Percentiles rank a stretch among this genome's conserved stretches.
These are phyloP conservation scores for Athrips mouffetella DNA, from an alignment of 2,888 invertebrate genomes.

Conservation along the genomic window DNA sequence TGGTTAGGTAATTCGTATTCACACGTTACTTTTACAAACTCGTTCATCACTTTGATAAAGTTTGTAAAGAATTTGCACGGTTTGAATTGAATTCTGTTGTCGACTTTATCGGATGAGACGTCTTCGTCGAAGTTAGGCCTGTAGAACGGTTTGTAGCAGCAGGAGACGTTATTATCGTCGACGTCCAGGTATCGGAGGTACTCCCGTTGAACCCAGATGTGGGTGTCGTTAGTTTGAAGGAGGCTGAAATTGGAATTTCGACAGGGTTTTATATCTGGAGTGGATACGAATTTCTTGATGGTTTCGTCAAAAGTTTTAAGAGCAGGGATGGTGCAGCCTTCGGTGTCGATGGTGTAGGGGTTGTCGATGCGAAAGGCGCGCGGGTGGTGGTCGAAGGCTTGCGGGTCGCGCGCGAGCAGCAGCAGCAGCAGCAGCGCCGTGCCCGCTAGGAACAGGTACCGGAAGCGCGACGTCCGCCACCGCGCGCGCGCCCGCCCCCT, in stretches of 20 bases:
- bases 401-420: slow-evolving; percentile 42
- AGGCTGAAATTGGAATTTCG: slow-evolving; percentile 70
- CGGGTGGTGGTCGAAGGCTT: slow-evolving; percentile 26
- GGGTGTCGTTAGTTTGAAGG: slow-evolving; percentile 77
- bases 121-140: slow-evolving; percentile 68
- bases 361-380: slow-evolving; percentile 33
- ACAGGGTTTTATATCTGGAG: slow-evolving; percentile 73
- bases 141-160: slow-evolving; percentile 81
- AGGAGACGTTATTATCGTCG: slow-evolving; percentile 62
- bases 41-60: slow-evolving; percentile 67
- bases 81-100: slow-evolving; percentile 69
- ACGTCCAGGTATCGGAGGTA: slow-evolving; percentile 71
- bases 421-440: slow-evolving; percentile 51
- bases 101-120: slow-evolving; percentile 60
- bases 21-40: slow-evolving; percentile 85
- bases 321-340: slow-evolving; percentile 83
- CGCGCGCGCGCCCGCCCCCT: slow-evolving; percentile 33
- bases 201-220: slow-evolving; percentile 74
- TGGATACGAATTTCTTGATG: slow-evolving; percentile 72
- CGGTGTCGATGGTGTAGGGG: slow-evolving; percentile 77
- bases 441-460: slow-evolving; percentile 55
- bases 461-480: slow-evolving; percentile 44
- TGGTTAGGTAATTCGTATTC: slow-evolving; percentile 41
- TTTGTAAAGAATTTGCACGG: slow-evolving; percentile 70
- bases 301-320: slow-evolving; percentile 79